These are phyloP conservation scores for Drosophila kohkoa DNA, from an alignment of 1,140 invertebrate genomes.

Conservation along the genomic window DNA sequence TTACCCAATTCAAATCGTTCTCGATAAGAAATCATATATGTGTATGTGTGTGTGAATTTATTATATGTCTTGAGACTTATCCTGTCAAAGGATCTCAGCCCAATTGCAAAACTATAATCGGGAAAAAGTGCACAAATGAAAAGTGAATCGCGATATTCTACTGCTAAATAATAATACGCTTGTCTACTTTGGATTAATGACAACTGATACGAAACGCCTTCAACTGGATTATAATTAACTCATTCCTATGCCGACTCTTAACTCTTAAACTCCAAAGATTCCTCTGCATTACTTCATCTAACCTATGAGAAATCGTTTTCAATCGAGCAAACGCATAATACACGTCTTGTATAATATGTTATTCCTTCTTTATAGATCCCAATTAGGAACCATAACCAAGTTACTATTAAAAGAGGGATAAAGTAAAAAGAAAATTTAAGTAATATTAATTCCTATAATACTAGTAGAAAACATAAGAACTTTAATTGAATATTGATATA, in stretches of 20 bases:
- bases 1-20: constrained; percentile 40
- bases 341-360: constrained; percentile 42
- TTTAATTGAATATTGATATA: background rate
- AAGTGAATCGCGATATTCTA: constrained; percentile 58
- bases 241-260: constrained; percentile 17
- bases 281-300: constrained; percentile 45
- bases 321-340: constrained; percentile 39
- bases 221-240: constrained; percentile 70
- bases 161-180: constrained; percentile 12
- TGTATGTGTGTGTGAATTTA: constrained; percentile 37
- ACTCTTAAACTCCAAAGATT: constrained; percentile 10
- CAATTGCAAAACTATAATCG: constrained; percentile 27
- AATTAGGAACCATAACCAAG: constrained; percentile 6
- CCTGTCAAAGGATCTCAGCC: constrained; percentile 62
- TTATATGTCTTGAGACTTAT: constrained; percentile 26
- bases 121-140: constrained; percentile 40
- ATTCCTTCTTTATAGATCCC: background rate
- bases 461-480: no score
- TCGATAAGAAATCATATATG: constrained; percentile 49
- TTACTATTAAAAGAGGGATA: constrained; percentile 39
- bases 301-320: constrained; percentile 17
- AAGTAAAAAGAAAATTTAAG: background rate
- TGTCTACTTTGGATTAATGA: constrained; percentile 64
- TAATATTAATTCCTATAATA: background rate
- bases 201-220: constrained; percentile 41